Percentiles rank a stretch among this genome's conserved stretches.
These are phyloP conservation scores for Tapirus indicus DNA, from an alignment of 2,797 vertebrate genomes.

Conservation along the genomic window DNA sequence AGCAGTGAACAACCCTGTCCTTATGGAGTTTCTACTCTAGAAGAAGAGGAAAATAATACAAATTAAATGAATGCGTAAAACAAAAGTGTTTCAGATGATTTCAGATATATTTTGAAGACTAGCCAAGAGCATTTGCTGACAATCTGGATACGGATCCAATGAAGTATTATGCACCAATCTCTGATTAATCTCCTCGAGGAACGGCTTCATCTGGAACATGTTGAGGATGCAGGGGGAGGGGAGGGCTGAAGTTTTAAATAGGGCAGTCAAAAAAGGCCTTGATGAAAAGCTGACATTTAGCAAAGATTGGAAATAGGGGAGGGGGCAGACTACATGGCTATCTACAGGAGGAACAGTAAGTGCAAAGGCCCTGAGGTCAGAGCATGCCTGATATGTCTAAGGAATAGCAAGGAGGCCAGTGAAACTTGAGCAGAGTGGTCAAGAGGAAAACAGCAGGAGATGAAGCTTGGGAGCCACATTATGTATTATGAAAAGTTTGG, in stretches of 20 bases:
- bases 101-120: neutral
- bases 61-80: neutral
- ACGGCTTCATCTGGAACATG: accelerated
- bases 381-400: neutral
- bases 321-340: accelerated
- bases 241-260: neutral
- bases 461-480: neutral
- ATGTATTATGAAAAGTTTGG: accelerated
- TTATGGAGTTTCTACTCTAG: neutral
- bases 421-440: neutral
- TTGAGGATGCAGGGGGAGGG: neutral
- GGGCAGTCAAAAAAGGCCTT: neutral
- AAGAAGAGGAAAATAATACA: neutral
- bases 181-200: neutral
- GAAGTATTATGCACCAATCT: too few species aligned
- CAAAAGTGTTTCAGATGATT: neutral
- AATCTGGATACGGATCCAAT: neutral
- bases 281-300: neutral
- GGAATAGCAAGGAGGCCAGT: neutral
- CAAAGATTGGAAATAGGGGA: neutral
- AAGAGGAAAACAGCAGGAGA: neutral
- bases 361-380: neutral
- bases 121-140: neutral
- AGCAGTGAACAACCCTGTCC: neutral
- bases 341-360: neutral